Conservation (phyloP, 2,888 invertebrate species). For the Phengaris alcon region DNA sequence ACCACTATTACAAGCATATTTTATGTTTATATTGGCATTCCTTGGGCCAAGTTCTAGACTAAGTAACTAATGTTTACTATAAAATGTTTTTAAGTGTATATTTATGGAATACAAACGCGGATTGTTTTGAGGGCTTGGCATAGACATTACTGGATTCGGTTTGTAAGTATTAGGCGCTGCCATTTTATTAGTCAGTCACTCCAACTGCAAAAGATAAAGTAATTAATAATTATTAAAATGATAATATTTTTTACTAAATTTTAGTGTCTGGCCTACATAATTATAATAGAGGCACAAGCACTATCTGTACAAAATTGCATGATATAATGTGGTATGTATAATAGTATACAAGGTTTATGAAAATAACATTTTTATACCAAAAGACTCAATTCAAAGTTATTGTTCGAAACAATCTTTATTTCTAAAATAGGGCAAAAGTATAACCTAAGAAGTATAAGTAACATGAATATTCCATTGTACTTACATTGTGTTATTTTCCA, state of each 20-base stretch:
- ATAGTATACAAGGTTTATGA: not conserved
- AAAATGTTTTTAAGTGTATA: slow-evolving; percentile 37
- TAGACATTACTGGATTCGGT: slow-evolving; percentile 86
- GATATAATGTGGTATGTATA: too few species aligned
- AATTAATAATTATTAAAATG: not conserved
- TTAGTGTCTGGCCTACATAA: not conserved
- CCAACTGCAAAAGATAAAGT: slow-evolving; percentile 26
- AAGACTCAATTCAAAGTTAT: not conserved
- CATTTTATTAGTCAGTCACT: slow-evolving; percentile 71
- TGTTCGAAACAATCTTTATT: not conserved
- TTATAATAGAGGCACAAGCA: not conserved
- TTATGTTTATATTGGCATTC: slow-evolving; percentile 14
- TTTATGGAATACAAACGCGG: slow-evolving; percentile 82
- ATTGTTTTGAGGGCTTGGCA: slow-evolving; percentile 84
- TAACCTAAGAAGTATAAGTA: not conserved
- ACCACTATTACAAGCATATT: slow-evolving; percentile 27
- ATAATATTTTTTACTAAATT: too few species aligned
- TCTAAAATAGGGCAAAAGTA: not conserved
- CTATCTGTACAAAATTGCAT: too few species aligned
- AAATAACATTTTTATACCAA: not conserved
- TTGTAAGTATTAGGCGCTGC: slow-evolving; percentile 91
- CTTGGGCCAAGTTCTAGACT: slow-evolving; percentile 11
- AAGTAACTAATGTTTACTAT: slow-evolving; percentile 24
- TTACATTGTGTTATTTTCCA: not conserved
- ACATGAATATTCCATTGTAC: not conserved